Evolutionary conservation across 2,113 vertebrate genomes (phyloP), one percentile per base, ranked within the genome.

Genomic region (Ifrita kowaldi): DNA sequence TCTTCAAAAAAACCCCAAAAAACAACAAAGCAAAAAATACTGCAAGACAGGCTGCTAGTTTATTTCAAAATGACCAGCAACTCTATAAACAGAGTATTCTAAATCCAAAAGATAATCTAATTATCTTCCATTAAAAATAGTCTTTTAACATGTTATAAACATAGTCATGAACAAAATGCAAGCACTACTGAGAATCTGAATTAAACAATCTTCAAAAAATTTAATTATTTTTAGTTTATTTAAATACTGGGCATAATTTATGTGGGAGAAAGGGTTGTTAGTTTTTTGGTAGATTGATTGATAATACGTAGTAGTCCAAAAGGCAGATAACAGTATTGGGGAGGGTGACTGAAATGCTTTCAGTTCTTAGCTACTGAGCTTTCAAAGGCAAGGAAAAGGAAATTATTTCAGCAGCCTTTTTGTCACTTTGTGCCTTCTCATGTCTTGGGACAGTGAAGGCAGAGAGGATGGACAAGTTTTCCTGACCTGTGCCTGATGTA

Each of bases 81-180:
- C 19, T 64, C 15, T 47, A 11, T 24, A 22, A 37, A 11, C 4
- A 69, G 13, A 64, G 11, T 32, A 41, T 6, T 63, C 49, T 18
- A 80, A 80, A 39, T 5, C 16, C 46, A 14, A 71, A 21, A 57
- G 6, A 56, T 33, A 16, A 62, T 15, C 1, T 56, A 41, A 47
- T 60, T 73, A 13, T 57, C 4, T 84, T 42, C 18, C 26, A 62
- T 41, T 74, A 74, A 70, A 73, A 92, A 46, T 10, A n/a, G 21
- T 3, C 1, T 73, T 83, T 83, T 60, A 28, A 37, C 3, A 39
- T 0, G 0, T 47, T 52, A 47, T 19, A 39, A 75, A 63, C 18
- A 47, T 42, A 41, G 7, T 35, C 5, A 16, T 47, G 7, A 86
- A 70, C 19, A 86, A 81, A 84, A 77, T 26, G 6, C 11, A 88